phyloP scores from a whole-genome alignment of 2,888 invertebrate genomes.

The Drosophila multiciliata region DNA sequence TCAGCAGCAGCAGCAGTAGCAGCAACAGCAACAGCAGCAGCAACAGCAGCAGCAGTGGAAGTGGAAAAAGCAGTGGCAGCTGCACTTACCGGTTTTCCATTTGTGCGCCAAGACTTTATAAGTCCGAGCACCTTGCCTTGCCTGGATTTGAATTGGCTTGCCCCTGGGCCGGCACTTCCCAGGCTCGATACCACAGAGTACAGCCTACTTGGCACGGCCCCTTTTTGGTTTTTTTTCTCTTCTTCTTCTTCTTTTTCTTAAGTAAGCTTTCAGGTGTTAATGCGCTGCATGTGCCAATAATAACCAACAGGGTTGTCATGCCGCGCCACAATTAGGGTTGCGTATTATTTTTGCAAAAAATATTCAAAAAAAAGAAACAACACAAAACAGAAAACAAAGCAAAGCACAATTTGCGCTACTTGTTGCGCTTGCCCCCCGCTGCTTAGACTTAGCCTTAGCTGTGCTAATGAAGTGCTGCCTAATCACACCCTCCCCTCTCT shows the following conservation, averaged over 20 bases:
- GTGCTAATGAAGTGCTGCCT: conserved; percentile 65
- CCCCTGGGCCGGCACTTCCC: conserved; percentile 70
- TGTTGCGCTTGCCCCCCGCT: conserved; percentile 54
- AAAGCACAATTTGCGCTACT: conserved; percentile 47
- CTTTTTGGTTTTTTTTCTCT: conserved; percentile 11
- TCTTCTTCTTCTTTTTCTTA: background rate
- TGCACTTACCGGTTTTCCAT: conserved; percentile 54
- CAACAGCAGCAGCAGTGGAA: conserved; percentile 5
- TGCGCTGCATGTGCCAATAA: conserved; percentile 57
- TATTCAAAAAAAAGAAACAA: background rate
- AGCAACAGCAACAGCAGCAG: background rate
- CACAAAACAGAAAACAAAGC: background rate
- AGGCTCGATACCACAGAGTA: conserved; percentile 57
- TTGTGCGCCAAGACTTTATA: conserved; percentile 9
- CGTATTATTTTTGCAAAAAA: conserved; percentile 38
- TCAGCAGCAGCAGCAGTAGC: background rate
- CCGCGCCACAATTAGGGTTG: conserved; percentile 34
- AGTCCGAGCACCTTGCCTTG: conserved; percentile 37
- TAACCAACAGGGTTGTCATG: conserved; percentile 58
- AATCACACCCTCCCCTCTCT: background rate
- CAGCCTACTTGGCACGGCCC: conserved; percentile 40
- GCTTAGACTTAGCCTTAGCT: conserved; percentile 7
- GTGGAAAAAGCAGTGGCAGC: conserved; percentile 18
- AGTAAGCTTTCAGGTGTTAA: conserved; percentile 64
- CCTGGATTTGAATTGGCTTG: conserved; percentile 11